These are phyloP conservation scores for Phycodurus eques DNA, from an alignment of 2,113 vertebrate species.

Conservation along the genomic window DNA sequence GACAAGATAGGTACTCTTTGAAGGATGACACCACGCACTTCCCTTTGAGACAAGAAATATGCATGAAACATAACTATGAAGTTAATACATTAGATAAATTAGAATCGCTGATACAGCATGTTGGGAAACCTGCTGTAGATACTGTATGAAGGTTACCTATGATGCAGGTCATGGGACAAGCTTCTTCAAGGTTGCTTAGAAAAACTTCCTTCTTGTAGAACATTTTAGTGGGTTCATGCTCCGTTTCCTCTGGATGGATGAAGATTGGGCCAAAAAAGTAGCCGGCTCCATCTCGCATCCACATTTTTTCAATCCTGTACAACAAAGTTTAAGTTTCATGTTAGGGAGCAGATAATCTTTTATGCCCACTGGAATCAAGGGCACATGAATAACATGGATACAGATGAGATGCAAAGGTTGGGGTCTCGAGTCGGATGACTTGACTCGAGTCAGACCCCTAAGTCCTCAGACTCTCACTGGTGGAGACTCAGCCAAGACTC, in stretches of 20 bases:
- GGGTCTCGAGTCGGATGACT: too few species aligned
- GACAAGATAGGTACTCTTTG: slow-evolving; percentile 96
- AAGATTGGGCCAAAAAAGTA: slow-evolving; percentile 99
- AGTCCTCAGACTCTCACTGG: too few species aligned
- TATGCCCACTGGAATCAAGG: not conserved
- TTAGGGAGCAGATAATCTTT: not conserved
- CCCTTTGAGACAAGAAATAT: slow-evolving; percentile 71
- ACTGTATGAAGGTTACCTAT: slow-evolving; percentile 74
- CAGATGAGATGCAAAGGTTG: not conserved
- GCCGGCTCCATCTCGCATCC: slow-evolving; percentile 93
- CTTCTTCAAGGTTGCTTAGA: slow-evolving; percentile 95
- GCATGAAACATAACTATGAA: not conserved
- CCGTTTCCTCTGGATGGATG: slow-evolving; percentile 96
- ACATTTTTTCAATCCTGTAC: slow-evolving; percentile 88
- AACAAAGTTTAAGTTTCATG: not conserved
- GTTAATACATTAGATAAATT: not conserved
- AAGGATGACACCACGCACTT: slow-evolving; percentile 94
- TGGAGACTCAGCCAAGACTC: too few species aligned
- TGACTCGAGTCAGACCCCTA: too few species aligned
- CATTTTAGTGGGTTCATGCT: slow-evolving; percentile 99
- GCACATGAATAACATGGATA: not conserved
- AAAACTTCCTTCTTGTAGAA: slow-evolving; percentile 99
- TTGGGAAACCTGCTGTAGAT: not conserved
- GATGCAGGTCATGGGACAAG: slow-evolving; percentile 95
- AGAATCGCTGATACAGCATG: not conserved